Percentiles rank a stretch among this genome's conserved stretches.
phyloP scores from a whole-genome alignment of 2,113 vertebrate species.

The Mustela nigripes region DNA sequence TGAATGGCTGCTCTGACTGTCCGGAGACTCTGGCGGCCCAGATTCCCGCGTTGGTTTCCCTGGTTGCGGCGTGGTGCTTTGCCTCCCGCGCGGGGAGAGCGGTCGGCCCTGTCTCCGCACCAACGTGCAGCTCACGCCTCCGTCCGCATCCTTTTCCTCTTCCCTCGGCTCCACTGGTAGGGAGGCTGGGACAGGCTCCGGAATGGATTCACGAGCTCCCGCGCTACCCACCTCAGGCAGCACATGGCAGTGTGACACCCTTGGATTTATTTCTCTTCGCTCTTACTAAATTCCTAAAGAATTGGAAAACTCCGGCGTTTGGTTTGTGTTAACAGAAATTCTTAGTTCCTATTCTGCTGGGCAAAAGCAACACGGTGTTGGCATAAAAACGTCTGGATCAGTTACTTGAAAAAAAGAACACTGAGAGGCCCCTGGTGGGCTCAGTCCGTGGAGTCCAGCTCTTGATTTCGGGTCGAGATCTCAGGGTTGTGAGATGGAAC shows the following conservation, averaged over 20 bases:
- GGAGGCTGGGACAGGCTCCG: slow-evolving; percentile 14
- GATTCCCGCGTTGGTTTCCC: slow-evolving; percentile 77
- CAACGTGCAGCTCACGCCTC: slow-evolving; percentile 51
- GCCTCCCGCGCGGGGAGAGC: slow-evolving; percentile 51
- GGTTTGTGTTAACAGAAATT: slow-evolving; percentile 59
- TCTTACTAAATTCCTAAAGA: slow-evolving; percentile 50
- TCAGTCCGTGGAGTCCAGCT: neutral
- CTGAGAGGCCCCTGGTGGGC: neutral
- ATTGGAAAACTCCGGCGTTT: slow-evolving; percentile 49
- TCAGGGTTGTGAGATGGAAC: neutral
- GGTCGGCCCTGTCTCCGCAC: slow-evolving; percentile 63
- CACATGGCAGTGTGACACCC: slow-evolving; percentile 37
- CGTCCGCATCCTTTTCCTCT: slow-evolving; percentile 34
- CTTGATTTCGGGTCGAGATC: neutral
- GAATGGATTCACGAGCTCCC: slow-evolving; percentile 2
- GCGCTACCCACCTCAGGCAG: slow-evolving; percentile 24
- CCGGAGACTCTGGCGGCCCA: slow-evolving; percentile 11
- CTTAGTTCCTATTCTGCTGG: slow-evolving; percentile 52
- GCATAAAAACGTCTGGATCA: slow-evolving; percentile 9
- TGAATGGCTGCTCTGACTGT: neutral
- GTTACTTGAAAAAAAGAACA: slow-evolving; percentile 43
- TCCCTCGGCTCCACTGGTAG: neutral
- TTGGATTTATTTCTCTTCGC: slow-evolving; percentile 58
- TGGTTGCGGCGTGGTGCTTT: slow-evolving; percentile 70
- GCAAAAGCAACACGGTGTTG: slow-evolving; percentile 55